These are phyloP conservation scores for Phaedon cochleariae DNA, from an alignment of 2,888 invertebrate species.

Conservation along the genomic window DNA sequence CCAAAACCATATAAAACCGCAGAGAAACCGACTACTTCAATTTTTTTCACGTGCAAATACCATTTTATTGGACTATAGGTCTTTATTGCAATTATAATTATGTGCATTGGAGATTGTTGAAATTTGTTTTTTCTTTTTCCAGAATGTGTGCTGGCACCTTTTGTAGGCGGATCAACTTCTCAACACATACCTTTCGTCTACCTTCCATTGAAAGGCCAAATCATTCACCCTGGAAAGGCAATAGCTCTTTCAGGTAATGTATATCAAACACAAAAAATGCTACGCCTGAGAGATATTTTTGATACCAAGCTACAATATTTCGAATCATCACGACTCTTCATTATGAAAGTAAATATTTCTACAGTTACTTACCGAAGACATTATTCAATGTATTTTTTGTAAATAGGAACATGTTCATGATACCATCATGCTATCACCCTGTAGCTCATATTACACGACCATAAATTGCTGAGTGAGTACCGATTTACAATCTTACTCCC, in stretches of 20 bases:
- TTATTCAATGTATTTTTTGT: background rate
- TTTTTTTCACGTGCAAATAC: too few species aligned
- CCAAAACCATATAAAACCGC: too few species aligned
- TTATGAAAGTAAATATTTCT: too few species aligned
- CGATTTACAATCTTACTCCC: background rate
- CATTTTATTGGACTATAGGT: too few species aligned
- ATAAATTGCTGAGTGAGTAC: background rate
- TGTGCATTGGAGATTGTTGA: background rate
- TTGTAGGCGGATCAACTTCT: slow-evolving; percentile 73
- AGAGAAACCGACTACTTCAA: too few species aligned
- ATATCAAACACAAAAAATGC: too few species aligned
- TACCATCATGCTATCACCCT: background rate
- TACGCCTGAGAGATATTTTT: too few species aligned
- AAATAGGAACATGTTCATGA: background rate
- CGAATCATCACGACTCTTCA: too few species aligned
- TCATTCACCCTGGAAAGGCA: slow-evolving; percentile 87
- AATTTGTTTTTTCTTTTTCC: slow-evolving; percentile 59
- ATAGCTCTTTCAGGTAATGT: slow-evolving; percentile 79
- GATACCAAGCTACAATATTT: too few species aligned
- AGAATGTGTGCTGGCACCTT: slow-evolving; percentile 80
- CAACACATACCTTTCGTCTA: slow-evolving; percentile 89
- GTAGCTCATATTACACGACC: background rate
- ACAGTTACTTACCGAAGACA: background rate
- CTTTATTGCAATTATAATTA: too few species aligned
- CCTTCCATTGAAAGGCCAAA: slow-evolving; percentile 85